Base-by-base conservation (phyloP, 2,888 invertebrate genomes). In the Phrixothrix hirtus region DNA sequence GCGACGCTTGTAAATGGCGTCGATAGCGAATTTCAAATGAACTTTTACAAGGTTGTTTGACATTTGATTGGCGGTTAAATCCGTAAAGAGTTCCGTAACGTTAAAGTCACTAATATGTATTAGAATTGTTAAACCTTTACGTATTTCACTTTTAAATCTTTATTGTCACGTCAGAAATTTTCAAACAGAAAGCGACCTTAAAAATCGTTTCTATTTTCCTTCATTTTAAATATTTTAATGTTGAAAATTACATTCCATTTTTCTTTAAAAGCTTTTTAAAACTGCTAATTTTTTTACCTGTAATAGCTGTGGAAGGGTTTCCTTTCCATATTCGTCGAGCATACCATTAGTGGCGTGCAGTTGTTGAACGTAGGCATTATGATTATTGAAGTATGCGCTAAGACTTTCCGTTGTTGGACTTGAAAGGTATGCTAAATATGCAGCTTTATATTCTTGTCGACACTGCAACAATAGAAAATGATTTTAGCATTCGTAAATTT, bases 341-440 rank as follows among this genome's bases (percentile, higher is more conserved):
- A 95, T 92, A 26, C 92, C 92, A 73, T 96, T 96, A 61, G 94
- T 92, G 34, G 95, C 92, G 62, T 91, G 88, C 60, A 96, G 78
- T 72, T 95, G 95, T 65, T 94, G 91, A 56, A 96, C 88, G 78
- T 95, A 95, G 59, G 88, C 88, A 78, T 96, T 96, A 79, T 96
- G 95, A 9, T 91, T 86, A 72, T 94, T 93, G 73, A 93, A 88
- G 77, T 95, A 94, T 46, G 85, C 84, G 49, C 85, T 87, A 62
- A 89, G 76, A 44, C 83, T 83, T 30, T 84, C 83, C 47, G 86
- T 86, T 62, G 82, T 88, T 55, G 86, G 87, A 64, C 81, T 84
- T 68, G 85, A 83, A 73, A 90, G 82, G 76, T 93, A 88, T 59
- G 83, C 83, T 67, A 89, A 79, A 76, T 92, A 94, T 36, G 92